Base-by-base conservation (phyloP, 2,797 vertebrate species). In the Sorex maritimensis region DNA sequence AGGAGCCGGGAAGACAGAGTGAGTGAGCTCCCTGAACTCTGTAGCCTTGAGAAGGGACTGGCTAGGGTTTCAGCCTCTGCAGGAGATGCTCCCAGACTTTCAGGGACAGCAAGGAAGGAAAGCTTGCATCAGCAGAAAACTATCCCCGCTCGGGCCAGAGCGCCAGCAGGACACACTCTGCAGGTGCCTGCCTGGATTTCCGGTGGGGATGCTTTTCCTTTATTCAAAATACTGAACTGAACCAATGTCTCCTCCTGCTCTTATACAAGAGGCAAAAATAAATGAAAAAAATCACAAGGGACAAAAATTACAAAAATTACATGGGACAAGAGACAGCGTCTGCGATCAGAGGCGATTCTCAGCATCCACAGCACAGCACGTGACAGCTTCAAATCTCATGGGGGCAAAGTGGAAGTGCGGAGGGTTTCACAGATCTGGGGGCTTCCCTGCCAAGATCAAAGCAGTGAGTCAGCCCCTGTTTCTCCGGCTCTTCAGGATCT, bases 371-470 rank as follows among this genome's bases (percentile, higher is more conserved):
- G 41, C 44, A 90, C 73, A n/a, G 1, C 2, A 12, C 26, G 75
- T n/a, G 85, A 38, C 13, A 74, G 6, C 44, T 79, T 63, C 63
- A 41, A 46, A 79, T 81, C 69, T 28, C 81, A 9, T 82, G 23
- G 24, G 7, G 82, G 2, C 23, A 79, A 82, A 82, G 38, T 58
- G 74, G 52, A 90, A 89, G 19, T 68, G 75, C 67, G 65, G 73
- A 88, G 34, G 81, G 83, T 44, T 83, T 86, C 73, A 86, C 23
- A 71, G 26, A 34, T 9, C 75, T 72, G 75, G 24, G 55, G 24
- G 46, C 65, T 63, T 72, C 86, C 90, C 46, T 73, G 78, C 3
- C 55, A 65, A 81, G 69, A 89, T 91, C 23, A 73, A 77, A 91
- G 73, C 3, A 85, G 79, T 61, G 17, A 74, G 69, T 89, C 15